Conservation (phyloP, 2,113 vertebrate species). For the Nothoprocta perdicaria region DNA sequence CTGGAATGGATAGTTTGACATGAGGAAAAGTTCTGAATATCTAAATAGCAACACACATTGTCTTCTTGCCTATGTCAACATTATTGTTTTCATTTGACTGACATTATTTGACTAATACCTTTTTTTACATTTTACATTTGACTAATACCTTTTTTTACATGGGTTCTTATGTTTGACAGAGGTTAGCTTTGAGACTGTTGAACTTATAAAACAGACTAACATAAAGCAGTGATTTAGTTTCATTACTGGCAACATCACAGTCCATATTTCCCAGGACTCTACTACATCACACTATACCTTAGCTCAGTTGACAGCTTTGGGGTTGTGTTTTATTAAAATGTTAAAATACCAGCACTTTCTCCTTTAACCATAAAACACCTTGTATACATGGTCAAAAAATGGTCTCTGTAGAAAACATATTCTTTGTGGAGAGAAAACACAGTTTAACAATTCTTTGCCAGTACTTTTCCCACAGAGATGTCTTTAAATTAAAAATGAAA, state of each 20-base stretch:
- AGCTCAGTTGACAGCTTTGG: conserved; percentile 17
- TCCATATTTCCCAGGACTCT: conserved; percentile 38
- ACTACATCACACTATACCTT: conserved; percentile 7
- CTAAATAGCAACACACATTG: background rate
- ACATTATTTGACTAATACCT: background rate
- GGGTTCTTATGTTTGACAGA: background rate
- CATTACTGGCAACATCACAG: conserved; percentile 25
- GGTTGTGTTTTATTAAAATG: conserved; percentile 47
- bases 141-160: background rate
- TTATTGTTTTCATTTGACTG: background rate
- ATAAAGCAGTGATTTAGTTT: conserved; percentile 54
- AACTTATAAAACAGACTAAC: conserved; percentile 13
- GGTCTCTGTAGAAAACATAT: conserved; percentile 1
- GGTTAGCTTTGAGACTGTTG: conserved; percentile 21
- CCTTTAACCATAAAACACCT: conserved; percentile 4
- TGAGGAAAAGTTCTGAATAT: background rate
- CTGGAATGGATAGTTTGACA: background rate
- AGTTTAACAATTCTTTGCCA: background rate
- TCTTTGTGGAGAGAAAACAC: background rate
- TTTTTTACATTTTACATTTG: background rate
- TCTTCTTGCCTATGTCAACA: background rate
- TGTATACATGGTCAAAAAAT: background rate
- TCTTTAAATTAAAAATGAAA: background rate
- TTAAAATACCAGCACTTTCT: conserved; percentile 37
- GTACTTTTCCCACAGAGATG: background rate